Percentiles rank a stretch among this genome's conserved stretches.
Conservation (phyloP, 2,888 invertebrate species). For the Pandemis corylana region DNA sequence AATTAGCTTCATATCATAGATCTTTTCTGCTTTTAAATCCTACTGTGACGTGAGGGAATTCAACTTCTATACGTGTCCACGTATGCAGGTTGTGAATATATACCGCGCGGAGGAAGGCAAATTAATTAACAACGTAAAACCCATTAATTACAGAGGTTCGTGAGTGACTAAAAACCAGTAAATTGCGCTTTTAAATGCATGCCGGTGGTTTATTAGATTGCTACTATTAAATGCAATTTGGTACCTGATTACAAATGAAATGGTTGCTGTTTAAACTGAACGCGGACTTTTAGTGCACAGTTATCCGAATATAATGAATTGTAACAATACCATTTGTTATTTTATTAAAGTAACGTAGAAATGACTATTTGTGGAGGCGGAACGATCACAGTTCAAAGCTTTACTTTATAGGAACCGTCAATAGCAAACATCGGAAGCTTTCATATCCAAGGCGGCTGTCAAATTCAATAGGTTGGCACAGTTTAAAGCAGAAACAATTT, state of each 20-base stretch:
- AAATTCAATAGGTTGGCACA: not conserved
- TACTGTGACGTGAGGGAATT: conserved; percentile 12
- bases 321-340: not conserved
- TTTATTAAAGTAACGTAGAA: not conserved
- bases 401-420: not conserved
- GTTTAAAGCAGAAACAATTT: not conserved
- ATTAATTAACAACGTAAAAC: conserved; percentile 65
- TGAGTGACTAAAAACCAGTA: conserved; percentile 59
- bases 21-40: conserved; percentile 29
- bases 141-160: conserved; percentile 60
- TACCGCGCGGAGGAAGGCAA: conserved; percentile 51
- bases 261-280: conserved; percentile 4
- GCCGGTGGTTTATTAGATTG: conserved; percentile 30
- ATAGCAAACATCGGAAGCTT: conserved; percentile 2
- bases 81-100: conserved; percentile 20
- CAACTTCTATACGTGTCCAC: conserved; percentile 6
- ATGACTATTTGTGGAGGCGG: not conserved
- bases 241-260: conserved; percentile 24
- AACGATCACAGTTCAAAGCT: not conserved
- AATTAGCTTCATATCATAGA: conserved; percentile 34
- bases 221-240: conserved; percentile 25
- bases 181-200: conserved; percentile 19
- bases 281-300: conserved; percentile 9
- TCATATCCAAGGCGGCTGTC: not conserved
- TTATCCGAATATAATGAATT: not conserved